Conservation (phyloP, 1,140 invertebrate genomes). For the Cydia pomonella region DNA sequence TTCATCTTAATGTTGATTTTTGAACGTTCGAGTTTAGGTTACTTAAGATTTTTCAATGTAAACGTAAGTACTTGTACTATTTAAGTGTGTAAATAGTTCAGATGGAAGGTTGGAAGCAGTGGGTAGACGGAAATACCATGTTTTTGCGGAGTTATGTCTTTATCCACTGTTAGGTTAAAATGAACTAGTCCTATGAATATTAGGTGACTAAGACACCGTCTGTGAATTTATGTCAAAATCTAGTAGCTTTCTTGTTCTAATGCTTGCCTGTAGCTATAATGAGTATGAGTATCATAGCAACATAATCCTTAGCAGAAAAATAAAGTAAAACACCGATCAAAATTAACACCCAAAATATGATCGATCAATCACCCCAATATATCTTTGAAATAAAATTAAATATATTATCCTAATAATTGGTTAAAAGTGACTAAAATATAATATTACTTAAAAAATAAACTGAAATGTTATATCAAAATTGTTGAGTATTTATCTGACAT, state of each 20-base stretch:
- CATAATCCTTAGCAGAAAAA: background rate
- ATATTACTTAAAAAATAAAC: no score
- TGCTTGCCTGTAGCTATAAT: no score
- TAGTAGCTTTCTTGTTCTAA: background rate
- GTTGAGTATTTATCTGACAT: no score
- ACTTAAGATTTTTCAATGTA: background rate
- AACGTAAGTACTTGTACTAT: background rate
- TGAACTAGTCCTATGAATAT: slow-evolving; percentile 8
- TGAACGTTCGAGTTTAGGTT: background rate
- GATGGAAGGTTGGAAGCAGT: slow-evolving; percentile 3
- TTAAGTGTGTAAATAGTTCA: slow-evolving; percentile 14
- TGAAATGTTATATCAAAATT: no score
- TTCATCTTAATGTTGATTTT: background rate
- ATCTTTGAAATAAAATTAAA: no score
- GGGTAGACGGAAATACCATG: slow-evolving; percentile 26
- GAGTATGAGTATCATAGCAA: background rate
- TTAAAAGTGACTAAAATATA: no score
- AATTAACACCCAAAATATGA: no score
- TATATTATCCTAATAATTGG: no score
- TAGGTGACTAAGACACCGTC: background rate
- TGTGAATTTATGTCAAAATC: background rate
- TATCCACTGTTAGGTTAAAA: background rate
- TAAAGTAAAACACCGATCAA: background rate
- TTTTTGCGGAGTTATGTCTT: slow-evolving; percentile 28
- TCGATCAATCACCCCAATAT: no score